Conservation (phyloP, 2,797 vertebrate genomes). For the Phylloscopus collybita region DNA sequence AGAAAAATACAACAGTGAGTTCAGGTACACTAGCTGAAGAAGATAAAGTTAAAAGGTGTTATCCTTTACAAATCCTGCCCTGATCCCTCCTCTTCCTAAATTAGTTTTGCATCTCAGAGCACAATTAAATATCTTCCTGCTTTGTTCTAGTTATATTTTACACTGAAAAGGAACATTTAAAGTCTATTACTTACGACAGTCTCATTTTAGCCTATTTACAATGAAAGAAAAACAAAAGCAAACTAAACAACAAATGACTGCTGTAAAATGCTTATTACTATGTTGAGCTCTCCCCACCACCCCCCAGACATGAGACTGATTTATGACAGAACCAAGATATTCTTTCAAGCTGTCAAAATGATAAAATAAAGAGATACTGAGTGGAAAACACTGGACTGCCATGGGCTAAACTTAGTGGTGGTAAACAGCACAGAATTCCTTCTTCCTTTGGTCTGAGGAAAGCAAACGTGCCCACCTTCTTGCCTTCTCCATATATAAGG, state of each 20-base stretch:
- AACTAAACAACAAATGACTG: not conserved
- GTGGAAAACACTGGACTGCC: constrained; percentile 29
- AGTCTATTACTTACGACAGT: not conserved
- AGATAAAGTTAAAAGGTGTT: not conserved
- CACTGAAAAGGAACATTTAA: not conserved
- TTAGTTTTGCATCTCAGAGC: not conserved
- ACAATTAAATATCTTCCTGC: not conserved
- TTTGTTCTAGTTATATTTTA: not conserved
- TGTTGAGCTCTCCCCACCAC: not conserved
- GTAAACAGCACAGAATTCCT: constrained; percentile 10
- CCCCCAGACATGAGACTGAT: constrained; percentile 29
- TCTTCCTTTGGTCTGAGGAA: not conserved
- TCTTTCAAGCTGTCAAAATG: constrained; percentile 60
- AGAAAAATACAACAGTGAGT: not conserved
- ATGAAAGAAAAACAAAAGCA: not conserved
- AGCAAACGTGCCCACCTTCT: constrained; percentile 86
- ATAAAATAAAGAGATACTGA: constrained; percentile 45
- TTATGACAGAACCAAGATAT: constrained; percentile 38
- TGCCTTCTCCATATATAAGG: constrained; percentile 97
- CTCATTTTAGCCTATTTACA: not conserved
- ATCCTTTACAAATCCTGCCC: not conserved
- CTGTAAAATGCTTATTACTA: constrained; percentile 11
- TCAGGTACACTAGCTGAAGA: not conserved
- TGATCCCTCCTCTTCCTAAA: not conserved
- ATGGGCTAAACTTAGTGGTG: not conserved